Conservation (phyloP, 2,797 vertebrate genomes). For the Cyprinodon diabolis region DNA sequence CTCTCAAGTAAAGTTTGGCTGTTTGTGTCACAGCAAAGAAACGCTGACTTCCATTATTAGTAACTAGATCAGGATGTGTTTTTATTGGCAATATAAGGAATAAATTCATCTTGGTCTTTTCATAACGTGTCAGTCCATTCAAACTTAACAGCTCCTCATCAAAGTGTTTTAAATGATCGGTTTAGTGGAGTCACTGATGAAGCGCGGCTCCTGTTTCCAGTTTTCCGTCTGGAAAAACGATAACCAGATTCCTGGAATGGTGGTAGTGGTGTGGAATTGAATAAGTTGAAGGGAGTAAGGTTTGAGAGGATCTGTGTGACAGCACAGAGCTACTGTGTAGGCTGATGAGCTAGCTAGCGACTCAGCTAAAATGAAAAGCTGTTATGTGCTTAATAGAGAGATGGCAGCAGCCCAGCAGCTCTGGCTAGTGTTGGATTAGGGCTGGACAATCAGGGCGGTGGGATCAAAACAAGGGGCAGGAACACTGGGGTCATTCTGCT, state of each 20-base stretch:
- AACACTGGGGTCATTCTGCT: conserved; percentile 89
- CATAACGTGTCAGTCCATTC: background rate
- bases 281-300: conserved; percentile 22
- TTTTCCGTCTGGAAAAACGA: background rate
- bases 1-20: background rate
- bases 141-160: background rate
- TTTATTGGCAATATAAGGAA: background rate
- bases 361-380: conserved; percentile 86
- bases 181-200: background rate
- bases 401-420: conserved; percentile 86
- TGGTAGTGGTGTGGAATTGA: conserved; percentile 20
- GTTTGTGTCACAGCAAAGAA: background rate
- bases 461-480: conserved; percentile 92
- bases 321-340: conserved; percentile 61
- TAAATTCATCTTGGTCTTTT: background rate
- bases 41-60: background rate
- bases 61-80: background rate
- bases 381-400: conserved; percentile 90
- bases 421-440: conserved; percentile 89
- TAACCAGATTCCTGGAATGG: no score
- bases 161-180: background rate
- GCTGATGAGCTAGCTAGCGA: conserved; percentile 69
- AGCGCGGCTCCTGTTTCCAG: background rate
- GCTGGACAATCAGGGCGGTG: conserved; percentile 90
- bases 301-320: conserved; percentile 58